Conservation (phyloP, 1,140 invertebrate species). For the Ips typographus region DNA sequence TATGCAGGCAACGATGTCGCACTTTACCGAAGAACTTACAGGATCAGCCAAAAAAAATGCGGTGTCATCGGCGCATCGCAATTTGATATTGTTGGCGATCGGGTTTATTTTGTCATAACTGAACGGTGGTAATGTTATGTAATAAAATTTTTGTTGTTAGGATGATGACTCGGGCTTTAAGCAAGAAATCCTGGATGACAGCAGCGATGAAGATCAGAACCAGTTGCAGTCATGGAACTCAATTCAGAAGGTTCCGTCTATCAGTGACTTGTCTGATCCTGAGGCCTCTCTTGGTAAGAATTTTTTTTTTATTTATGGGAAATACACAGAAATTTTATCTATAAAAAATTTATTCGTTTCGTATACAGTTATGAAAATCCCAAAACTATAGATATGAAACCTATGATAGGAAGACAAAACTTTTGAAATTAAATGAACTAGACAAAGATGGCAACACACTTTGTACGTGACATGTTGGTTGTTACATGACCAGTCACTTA, state of each 20-base stretch:
- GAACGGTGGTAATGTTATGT: neutral
- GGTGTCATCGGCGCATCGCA: neutral
- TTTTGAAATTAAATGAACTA: too few species aligned
- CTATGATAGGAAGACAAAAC: too few species aligned
- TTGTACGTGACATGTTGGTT: too few species aligned
- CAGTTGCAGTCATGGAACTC: conserved; percentile 52
- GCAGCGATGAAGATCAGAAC: conserved; percentile 47
- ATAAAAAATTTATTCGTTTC: too few species aligned
- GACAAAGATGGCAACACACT: too few species aligned
- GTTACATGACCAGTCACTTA: too few species aligned
- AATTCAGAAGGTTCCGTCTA: conserved; percentile 82
- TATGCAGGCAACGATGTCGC: conserved; percentile 4
- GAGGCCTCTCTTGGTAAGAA: conserved; percentile 83
- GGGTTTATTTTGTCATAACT: too few species aligned
- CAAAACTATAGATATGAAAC: too few species aligned
- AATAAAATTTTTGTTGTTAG: conserved; percentile 31
- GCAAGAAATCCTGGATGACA: conserved; percentile 48
- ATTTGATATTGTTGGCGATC: too few species aligned
- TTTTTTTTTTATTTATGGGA: too few species aligned
- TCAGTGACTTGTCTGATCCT: conserved; percentile 79
- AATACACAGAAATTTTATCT: too few species aligned
- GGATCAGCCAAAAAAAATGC: conserved; percentile 10
- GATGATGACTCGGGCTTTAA: conserved; percentile 43
- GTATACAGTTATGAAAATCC: too few species aligned
- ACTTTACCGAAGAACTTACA: conserved; percentile 5